Evolutionary conservation across 2,113 vertebrate genomes (phyloP).

Genomic region (Percopsis transmontana): DNA sequence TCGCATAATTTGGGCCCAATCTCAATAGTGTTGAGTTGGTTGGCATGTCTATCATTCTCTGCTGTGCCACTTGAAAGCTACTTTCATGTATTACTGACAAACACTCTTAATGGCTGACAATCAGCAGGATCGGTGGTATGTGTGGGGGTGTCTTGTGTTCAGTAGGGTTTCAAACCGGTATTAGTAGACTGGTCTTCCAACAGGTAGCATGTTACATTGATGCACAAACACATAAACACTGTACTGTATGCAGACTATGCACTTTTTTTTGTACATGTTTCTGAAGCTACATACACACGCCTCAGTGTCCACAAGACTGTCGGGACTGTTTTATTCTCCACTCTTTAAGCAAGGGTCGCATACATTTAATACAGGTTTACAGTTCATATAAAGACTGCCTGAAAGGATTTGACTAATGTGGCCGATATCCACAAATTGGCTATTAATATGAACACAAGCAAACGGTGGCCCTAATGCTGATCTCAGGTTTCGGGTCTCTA

Average conservation of each 20-base stretch:
- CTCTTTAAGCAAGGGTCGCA: neutral
- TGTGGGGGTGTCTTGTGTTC: neutral
- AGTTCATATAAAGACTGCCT: neutral
- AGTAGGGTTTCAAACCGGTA: neutral
- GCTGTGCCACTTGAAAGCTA: constrained; percentile 20
- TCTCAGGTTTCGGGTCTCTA: no score
- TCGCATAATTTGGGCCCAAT: neutral
- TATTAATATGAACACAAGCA: no score
- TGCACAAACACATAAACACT: no score
- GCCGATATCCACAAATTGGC: no score
- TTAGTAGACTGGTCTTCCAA: no score
- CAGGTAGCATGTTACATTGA: no score
- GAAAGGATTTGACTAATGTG: neutral
- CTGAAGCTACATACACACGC: no score
- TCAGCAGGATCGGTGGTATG: neutral
- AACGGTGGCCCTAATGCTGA: no score
- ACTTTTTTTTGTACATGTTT: no score
- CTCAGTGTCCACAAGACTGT: no score
- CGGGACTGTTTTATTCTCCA: neutral
- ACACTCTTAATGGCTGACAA: neutral
- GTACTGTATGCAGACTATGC: no score
- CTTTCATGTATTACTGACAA: constrained; percentile 24
- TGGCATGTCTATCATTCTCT: neutral
- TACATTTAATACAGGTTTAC: neutral
- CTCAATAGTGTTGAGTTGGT: neutral